These are phyloP conservation scores for Psilanteris sp. DNA, from an alignment of 1,140 invertebrate genomes.

Conservation along the genomic window DNA sequence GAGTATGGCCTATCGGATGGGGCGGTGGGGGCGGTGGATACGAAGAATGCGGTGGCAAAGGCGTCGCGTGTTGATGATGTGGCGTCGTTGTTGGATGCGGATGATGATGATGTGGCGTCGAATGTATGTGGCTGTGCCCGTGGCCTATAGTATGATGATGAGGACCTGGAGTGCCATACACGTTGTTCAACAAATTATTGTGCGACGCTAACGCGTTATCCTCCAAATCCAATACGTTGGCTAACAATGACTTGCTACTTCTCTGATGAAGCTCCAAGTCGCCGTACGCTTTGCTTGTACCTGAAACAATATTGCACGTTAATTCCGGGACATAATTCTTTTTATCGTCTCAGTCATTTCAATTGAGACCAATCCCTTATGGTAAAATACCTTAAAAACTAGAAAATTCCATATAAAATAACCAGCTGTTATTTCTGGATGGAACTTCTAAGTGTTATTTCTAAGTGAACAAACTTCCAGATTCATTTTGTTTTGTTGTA, in stretches of 20 bases:
- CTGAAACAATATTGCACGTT: constrained; percentile 65
- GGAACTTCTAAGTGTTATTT: no score
- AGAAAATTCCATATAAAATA: no score
- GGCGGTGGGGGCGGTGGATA: constrained; percentile 67
- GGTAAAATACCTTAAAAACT: no score
- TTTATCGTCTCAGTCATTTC: no score
- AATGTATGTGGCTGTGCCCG: constrained; percentile 75
- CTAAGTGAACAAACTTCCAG: no score
- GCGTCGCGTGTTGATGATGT: constrained; percentile 76
- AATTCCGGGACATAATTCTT: no score
- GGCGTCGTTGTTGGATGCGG: constrained; percentile 74
- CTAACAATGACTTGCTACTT: constrained; percentile 92
- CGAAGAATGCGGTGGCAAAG: constrained; percentile 72
- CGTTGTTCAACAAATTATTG: constrained; percentile 78
- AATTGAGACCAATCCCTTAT: no score
- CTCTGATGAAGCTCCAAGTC: constrained; percentile 86
- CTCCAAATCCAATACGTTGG: constrained; percentile 96
- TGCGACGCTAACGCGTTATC: constrained; percentile 83
- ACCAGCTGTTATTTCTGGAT: no score
- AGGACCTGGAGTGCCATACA: constrained; percentile 77
- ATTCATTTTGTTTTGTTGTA: no score
- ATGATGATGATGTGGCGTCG: constrained; percentile 78
- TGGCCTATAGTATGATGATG: constrained; percentile 77
- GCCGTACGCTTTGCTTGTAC: constrained; percentile 82
- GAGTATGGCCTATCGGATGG: constrained; percentile 77